Conservation (phyloP, 2,113 vertebrate species). For the Sardina pilchardus region DNA sequence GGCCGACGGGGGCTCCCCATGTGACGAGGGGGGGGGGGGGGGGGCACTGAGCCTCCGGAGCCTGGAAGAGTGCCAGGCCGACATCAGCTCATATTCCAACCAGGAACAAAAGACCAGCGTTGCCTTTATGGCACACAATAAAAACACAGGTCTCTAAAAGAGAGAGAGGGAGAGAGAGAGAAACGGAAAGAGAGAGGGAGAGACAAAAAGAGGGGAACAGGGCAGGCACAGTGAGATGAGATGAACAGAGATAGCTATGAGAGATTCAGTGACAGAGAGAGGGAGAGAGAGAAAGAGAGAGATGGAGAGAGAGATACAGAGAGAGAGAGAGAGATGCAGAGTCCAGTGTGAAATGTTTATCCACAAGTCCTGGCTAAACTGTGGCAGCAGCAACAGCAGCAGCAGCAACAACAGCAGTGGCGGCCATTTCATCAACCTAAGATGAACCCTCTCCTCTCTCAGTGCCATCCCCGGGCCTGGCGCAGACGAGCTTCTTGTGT, state of each 20-base stretch:
- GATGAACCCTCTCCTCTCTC: conserved; percentile 10
- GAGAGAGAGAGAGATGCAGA: conserved; percentile 38
- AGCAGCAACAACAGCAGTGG: not conserved
- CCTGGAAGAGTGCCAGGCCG: conserved; percentile 53
- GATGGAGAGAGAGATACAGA: conserved; percentile 36
- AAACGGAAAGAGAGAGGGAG: not conserved
- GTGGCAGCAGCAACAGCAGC: not conserved
- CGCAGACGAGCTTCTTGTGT: not conserved
- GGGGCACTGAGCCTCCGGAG: conserved; percentile 11
- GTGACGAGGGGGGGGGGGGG: conserved; percentile 7
- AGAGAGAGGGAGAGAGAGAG: not conserved
- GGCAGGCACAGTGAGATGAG: conserved; percentile 29
- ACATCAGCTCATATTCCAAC: conserved; percentile 57
- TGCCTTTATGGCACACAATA: conserved; percentile 36
- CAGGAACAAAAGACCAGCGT: conserved; percentile 63
- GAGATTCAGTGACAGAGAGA: conserved; percentile 32
- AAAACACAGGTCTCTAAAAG: conserved; percentile 26
- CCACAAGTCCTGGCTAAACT: not conserved
- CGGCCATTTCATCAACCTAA: not conserved
- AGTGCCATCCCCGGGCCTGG: not conserved
- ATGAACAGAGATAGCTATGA: not conserved
- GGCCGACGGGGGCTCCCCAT: conserved; percentile 43
- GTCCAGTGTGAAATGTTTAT: conserved; percentile 41
- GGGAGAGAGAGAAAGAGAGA: conserved; percentile 43
- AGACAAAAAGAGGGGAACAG: conserved; percentile 31